Percentiles rank a stretch among this genome's conserved stretches.
Conservation (phyloP, 2,888 invertebrate species). For the Tetranychus truncatus region DNA sequence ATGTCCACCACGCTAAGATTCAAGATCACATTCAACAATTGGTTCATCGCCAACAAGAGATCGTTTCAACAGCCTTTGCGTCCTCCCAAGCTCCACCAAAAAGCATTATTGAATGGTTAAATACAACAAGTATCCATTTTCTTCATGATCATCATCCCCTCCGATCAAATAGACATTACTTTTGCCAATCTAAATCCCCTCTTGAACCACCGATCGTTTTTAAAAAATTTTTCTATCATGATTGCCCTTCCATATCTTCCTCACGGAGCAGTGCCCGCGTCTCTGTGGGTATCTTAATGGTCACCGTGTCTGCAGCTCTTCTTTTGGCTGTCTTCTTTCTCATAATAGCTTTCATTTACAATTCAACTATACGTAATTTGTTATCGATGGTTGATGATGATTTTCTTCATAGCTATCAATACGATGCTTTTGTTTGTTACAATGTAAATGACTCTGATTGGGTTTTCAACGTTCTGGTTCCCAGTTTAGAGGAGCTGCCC, state of each 20-base stretch:
- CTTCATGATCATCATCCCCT: constrained; percentile 11
- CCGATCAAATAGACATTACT: constrained; percentile 10
- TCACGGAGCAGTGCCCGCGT: not conserved
- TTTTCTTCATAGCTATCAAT: constrained; percentile 15
- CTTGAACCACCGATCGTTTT: not conserved
- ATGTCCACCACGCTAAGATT: not conserved
- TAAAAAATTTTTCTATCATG: constrained; percentile 5
- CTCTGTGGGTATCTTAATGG: not conserved
- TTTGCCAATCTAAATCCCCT: not conserved
- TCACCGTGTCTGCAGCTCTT: constrained; percentile 10
- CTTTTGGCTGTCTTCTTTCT: constrained; percentile 13
- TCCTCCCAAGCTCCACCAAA: constrained; percentile 11
- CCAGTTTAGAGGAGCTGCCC: constrained; percentile 19
- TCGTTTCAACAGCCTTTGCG: constrained; percentile 10
- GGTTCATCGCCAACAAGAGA: constrained; percentile 10
- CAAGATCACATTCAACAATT: constrained; percentile 10
- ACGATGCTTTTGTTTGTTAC: constrained; percentile 24
- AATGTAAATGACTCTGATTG: constrained; percentile 23
- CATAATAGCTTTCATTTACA: constrained; percentile 17
- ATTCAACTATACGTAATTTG: constrained; percentile 12
- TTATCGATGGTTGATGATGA: constrained; percentile 17
- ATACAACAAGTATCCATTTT: constrained; percentile 11
- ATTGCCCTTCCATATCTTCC: not conserved
- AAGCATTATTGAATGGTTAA: constrained; percentile 12
- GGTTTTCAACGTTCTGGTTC: constrained; percentile 22